Percentiles rank a stretch among this genome's conserved stretches.
These are phyloP conservation scores for Arbacia lixula DNA, from an alignment of 53 echinoderm and acorn worm species.

Conservation along the genomic window DNA sequence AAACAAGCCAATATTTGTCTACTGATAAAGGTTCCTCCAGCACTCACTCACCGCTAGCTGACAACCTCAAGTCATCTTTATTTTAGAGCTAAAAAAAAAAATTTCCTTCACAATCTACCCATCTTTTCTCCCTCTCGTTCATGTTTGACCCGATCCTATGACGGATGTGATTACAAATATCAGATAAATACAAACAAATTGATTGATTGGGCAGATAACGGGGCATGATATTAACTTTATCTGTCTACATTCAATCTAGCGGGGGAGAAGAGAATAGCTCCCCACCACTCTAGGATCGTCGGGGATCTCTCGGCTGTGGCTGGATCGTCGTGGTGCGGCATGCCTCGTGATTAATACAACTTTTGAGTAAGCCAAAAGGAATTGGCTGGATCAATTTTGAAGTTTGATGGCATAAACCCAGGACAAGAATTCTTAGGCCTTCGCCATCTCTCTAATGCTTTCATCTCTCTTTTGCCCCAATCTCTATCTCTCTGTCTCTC, in stretches of 20 bases:
- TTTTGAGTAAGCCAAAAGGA: constrained; percentile 8
- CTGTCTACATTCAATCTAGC: constrained; percentile 36
- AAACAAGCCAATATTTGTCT: constrained; percentile 45
- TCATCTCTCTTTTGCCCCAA: neutral
- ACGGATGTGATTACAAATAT: constrained; percentile 44
- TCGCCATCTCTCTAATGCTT: neutral
- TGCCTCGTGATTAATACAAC: neutral
- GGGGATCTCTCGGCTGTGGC: constrained; percentile 17
- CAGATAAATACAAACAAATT: constrained; percentile 57
- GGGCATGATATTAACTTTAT: constrained; percentile 36
- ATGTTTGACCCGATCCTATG: constrained; percentile 38
- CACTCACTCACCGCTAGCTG: neutral
- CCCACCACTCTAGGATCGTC: neutral
- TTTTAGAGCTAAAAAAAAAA: too few species aligned
- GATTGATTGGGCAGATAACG: constrained; percentile 40
- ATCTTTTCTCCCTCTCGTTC: neutral
- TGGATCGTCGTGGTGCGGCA: neutral
- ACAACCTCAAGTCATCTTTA: constrained; percentile 27
- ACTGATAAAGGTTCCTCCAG: constrained; percentile 36
- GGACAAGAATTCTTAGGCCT: neutral
- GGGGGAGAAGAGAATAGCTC: constrained; percentile 3
- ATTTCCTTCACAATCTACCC: constrained; percentile 4
- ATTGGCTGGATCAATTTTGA: constrained; percentile 15
- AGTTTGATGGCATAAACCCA: constrained; percentile 9
- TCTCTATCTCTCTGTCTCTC: too few species aligned